These are phyloP conservation scores for Drosophila rellima DNA, from an alignment of 2,888 invertebrate species.

Conservation along the genomic window DNA sequence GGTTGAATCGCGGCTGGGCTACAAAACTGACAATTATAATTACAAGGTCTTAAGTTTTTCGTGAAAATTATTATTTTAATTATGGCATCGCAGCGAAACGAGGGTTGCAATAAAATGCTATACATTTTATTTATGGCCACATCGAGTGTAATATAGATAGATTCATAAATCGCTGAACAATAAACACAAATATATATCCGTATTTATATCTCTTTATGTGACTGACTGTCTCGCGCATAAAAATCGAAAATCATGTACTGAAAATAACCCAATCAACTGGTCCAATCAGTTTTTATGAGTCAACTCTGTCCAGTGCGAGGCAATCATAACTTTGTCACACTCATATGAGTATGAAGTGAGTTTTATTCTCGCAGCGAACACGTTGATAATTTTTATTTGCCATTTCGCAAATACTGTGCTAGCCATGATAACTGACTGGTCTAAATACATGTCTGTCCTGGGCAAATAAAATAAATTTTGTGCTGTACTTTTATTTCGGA, in stretches of 20 bases:
- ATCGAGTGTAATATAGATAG: conserved; percentile 43
- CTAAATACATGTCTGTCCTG: conserved; percentile 32
- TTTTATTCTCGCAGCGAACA: conserved; percentile 69
- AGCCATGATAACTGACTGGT: conserved; percentile 28
- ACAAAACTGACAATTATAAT: conserved; percentile 84
- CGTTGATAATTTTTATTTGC: conserved; percentile 81
- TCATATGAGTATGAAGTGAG: conserved; percentile 22
- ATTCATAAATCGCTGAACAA: conserved; percentile 74
- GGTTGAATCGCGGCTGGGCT: conserved; percentile 51
- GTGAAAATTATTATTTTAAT: conserved; percentile 85
- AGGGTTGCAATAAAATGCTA: conserved; percentile 58
- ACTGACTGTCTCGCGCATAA: conserved; percentile 58
- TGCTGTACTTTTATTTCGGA: conserved; percentile 74
- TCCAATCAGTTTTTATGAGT: conserved; percentile 72
- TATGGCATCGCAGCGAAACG: conserved; percentile 56
- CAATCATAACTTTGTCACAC: conserved; percentile 69
- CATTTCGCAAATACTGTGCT: conserved; percentile 27
- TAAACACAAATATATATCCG: conserved; percentile 58
- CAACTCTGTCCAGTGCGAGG: conserved; percentile 27
- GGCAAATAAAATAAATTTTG: conserved; percentile 78
- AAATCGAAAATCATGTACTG: conserved; percentile 46
- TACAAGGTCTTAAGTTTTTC: conserved; percentile 84
- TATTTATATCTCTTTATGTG: conserved; percentile 33
- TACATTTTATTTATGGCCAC: conserved; percentile 44
- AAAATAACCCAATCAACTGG: conserved; percentile 75